Base-by-base conservation (phyloP, 2,888 invertebrate species). In the Hoplodrina ambigua region DNA sequence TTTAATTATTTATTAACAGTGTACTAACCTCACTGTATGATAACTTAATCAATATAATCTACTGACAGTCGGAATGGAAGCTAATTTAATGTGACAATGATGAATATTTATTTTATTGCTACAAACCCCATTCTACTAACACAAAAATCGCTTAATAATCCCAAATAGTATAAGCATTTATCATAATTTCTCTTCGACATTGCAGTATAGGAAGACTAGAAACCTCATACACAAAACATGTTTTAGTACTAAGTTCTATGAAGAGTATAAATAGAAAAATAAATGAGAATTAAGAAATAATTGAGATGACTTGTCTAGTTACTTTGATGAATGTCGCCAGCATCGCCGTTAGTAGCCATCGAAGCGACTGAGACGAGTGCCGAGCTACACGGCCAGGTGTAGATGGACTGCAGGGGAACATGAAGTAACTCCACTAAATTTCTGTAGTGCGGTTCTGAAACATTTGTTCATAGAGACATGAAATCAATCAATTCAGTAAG, bases 361-460 rank as follows among this genome's bases (percentile, higher is more conserved):
- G 75, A 76, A n/a, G 90, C 80, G n/a, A 63, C 76, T 17, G 44
- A 19, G 11, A 60, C 69, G 44, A 73, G 50, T 3, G 68, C 59
- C 4, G 91, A 88, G 69, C 90, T 86, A 80, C 89, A 91, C 0
- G 96, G 96, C 93, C 96, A 96, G 86, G 96, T 97, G 93, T 98
- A 98, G 85, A 98, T 96, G 59, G 97, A 97, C 92, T 98, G 98
- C 84, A 99, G 95, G 56, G 98, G 98, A 83, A 98, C 98, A 90
- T 99, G 98, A 57, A 99, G 96, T 73, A 99, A 94, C 94, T 99
- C 98, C 86, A 98, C 97, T 87, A 99, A 96, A 94, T 98, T 97
- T 82, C 98, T 97, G 91, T 97, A 98, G 93, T 98, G 97, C 66
- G 97, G 97, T 93, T 98, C 98, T 98, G 96, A 25, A 97, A 97